Evolutionary conservation across 2,888 invertebrate genomes (phyloP).

Genomic region (Epinotia demarniana): DNA sequence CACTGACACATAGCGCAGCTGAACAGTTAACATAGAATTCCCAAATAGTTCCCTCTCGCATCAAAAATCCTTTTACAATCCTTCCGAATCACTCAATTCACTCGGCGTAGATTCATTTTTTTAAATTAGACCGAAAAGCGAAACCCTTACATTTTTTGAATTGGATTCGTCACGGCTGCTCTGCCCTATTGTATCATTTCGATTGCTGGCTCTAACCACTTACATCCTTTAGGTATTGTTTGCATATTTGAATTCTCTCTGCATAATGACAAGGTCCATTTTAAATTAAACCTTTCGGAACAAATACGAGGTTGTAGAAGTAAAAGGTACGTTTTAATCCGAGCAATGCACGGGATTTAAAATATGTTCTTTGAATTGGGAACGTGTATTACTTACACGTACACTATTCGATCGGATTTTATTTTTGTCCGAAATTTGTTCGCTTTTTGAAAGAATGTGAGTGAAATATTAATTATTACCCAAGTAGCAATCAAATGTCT

Average conservation of each 20-base stretch:
- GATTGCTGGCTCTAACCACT: slow-evolving; percentile 4
- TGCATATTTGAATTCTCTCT: not conserved
- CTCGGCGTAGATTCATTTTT: slow-evolving; percentile 79
- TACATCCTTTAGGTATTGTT: not conserved
- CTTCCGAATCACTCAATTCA: slow-evolving; percentile 79
- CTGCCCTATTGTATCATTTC: slow-evolving; percentile 75
- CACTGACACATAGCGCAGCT: too few relatives aligned
- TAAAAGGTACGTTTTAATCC: slow-evolving; percentile 51
- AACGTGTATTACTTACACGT: slow-evolving; percentile 48
- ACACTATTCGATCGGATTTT: slow-evolving; percentile 20
- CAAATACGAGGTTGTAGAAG: not conserved
- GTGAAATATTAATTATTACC: slow-evolving; percentile 1
- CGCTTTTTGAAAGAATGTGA: slow-evolving; percentile 6
- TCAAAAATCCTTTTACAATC: slow-evolving; percentile 74
- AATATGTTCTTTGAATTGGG: slow-evolving; percentile 59
- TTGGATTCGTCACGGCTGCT: slow-evolving; percentile 81
- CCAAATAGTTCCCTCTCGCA: slow-evolving; percentile 64
- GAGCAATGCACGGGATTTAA: slow-evolving; percentile 57
- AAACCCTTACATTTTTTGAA: slow-evolving; percentile 82
- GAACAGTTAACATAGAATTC: not conserved
- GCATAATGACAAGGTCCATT: not conserved
- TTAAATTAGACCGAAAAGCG: slow-evolving; percentile 80
- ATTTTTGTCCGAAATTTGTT: slow-evolving; percentile 14
- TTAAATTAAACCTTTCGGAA: not conserved
- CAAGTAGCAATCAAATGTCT: too few relatives aligned